phyloP scores from a whole-genome alignment of 30 jellyfish, hydroid and myxozoan species.

The Pelagia noctiluca region DNA sequence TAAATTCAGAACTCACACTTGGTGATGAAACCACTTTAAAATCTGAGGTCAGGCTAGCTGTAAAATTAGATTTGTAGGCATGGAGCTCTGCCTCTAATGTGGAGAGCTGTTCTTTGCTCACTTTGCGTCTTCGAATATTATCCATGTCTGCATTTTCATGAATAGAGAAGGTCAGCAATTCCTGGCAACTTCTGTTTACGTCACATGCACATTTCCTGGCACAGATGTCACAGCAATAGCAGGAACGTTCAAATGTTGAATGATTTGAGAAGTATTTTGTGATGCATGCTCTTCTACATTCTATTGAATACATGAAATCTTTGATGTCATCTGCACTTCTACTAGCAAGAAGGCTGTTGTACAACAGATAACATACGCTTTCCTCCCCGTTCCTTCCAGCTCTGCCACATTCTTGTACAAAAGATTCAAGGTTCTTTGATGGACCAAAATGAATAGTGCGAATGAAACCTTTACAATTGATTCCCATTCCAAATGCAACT shows the following conservation, averaged over 20 bases:
- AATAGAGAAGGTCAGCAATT: constrained; percentile 3
- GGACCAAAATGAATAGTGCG: constrained; percentile 48
- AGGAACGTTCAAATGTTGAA: neutral
- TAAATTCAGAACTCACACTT: constrained; percentile 5
- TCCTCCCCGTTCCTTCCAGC: constrained; percentile 44
- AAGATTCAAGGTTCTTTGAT: constrained; percentile 16
- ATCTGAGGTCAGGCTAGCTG: too few relatives aligned
- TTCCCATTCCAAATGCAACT: constrained; percentile 53
- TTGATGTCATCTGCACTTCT: constrained; percentile 8
- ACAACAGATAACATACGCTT: constrained; percentile 16
- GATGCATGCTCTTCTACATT: neutral
- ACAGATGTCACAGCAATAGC: constrained; percentile 20
- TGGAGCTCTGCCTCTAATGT: too few relatives aligned
- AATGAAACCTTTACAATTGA: constrained; percentile 19
- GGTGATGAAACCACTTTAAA: too few relatives aligned
- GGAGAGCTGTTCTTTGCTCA: constrained; percentile 10
- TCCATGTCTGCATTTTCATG: neutral
- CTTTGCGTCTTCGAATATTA: neutral
- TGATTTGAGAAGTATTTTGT: neutral
- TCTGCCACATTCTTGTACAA: constrained; percentile 46
- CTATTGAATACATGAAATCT: constrained; percentile 6
- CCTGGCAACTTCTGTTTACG: constrained; percentile 26
- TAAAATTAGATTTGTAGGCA: too few relatives aligned
- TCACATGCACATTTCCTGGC: constrained; percentile 3
- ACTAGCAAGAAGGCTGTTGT: constrained; percentile 23